These are phyloP conservation scores for Drosophila melanogaster DNA, from an alignment of 1,140 invertebrate genomes.

Conservation along the genomic window DNA sequence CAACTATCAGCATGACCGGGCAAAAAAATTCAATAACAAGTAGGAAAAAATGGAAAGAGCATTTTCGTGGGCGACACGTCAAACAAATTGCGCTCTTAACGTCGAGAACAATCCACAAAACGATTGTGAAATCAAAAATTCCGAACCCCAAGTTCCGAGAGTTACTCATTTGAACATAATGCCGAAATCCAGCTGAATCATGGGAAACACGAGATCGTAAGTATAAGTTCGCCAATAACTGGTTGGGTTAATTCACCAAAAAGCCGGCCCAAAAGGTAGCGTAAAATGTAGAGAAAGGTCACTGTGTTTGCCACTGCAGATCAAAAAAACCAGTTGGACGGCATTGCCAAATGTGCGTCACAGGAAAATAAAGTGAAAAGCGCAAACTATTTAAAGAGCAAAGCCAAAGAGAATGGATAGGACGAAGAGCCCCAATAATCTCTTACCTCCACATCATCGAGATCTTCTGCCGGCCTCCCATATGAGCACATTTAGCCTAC, in stretches of 20 bases:
- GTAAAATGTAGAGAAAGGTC: constrained; percentile 46
- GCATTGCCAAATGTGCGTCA: constrained; percentile 26
- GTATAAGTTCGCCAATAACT: constrained; percentile 29
- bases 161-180: constrained; percentile 42
- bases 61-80: constrained; percentile 31
- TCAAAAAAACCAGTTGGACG: constrained; percentile 46
- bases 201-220: constrained; percentile 32
- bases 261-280: constrained; percentile 28
- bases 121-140: constrained; percentile 33
- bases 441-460: background rate
- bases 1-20: constrained; percentile 47
- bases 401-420: constrained; percentile 2
- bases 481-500: background rate
- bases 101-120: constrained; percentile 30
- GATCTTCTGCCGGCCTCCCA: constrained; percentile 10
- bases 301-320: constrained; percentile 30
- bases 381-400: constrained; percentile 15
- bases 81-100: constrained; percentile 36
- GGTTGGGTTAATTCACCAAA: constrained; percentile 45
- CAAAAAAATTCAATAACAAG: constrained; percentile 32
- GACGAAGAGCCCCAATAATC: constrained; percentile 13
- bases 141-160: constrained; percentile 21
- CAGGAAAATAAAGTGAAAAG: constrained; percentile 1
- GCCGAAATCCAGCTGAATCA: constrained; percentile 35
- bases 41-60: constrained; percentile 5